Conservation (phyloP, 2,113 vertebrate genomes). For the Nycticebus coucang region DNA sequence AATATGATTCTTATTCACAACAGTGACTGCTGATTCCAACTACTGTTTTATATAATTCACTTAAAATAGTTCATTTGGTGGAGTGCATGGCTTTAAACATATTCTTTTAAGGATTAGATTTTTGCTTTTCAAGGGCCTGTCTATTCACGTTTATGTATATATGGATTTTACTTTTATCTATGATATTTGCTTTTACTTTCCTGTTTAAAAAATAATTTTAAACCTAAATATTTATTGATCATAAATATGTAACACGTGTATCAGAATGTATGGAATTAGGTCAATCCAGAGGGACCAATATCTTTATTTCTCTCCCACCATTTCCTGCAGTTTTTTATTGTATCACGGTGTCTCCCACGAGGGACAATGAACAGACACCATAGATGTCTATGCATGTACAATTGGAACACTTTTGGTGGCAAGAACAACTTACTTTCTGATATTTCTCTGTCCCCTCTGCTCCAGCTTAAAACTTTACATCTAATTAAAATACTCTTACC, state of each 20-base stretch:
- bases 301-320: neutral
- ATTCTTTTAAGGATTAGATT: neutral
- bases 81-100: neutral
- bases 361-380: neutral
- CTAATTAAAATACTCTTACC: neutral
- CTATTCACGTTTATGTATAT: neutral
- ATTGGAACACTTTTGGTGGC: neutral
- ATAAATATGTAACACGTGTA: neutral
- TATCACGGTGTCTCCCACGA: rapidly evolving
- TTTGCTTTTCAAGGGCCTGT: neutral
- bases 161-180: neutral
- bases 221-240: neutral
- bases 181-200: neutral
- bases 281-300: neutral
- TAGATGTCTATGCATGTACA: neutral
- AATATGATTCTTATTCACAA: conserved; percentile 62
- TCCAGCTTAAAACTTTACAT: neutral
- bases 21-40: neutral
- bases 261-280: neutral
- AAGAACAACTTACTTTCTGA: neutral
- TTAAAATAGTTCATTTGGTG: neutral
- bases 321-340: neutral
- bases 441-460: neutral
- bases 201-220: neutral
- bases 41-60: neutral